Percentiles rank a stretch among this genome's conserved stretches.
Evolutionary conservation across 2,113 vertebrate genomes (phyloP).

Genomic region (Aptenodytes forsteri): DNA sequence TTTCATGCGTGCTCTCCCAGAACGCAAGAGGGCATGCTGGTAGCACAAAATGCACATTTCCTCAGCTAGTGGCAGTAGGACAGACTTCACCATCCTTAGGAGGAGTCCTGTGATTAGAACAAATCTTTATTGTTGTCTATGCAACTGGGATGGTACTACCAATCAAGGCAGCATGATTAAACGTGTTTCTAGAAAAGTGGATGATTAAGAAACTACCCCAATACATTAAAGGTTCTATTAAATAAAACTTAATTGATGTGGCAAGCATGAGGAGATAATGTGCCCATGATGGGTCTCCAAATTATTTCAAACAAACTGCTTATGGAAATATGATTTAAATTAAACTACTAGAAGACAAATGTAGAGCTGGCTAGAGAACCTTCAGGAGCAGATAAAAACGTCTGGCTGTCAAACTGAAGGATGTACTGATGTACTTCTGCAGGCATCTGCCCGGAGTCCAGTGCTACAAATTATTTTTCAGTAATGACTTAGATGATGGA

Average conservation of each 20-base stretch:
- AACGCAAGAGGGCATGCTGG: constrained; percentile 52
- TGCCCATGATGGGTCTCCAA: background rate
- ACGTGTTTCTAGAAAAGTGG: background rate
- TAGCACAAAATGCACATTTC: background rate
- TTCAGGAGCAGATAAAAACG: background rate
- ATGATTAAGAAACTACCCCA: background rate
- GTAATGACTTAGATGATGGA: background rate
- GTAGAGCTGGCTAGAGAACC: background rate
- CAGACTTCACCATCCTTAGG: background rate
- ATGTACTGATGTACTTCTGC: background rate
- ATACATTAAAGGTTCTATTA: background rate
- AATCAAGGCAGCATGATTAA: background rate
- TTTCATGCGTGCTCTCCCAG: background rate
- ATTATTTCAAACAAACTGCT: background rate
- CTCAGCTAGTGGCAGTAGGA: background rate
- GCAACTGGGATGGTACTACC: background rate
- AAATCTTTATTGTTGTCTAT: rapidly evolving
- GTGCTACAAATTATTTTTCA: background rate
- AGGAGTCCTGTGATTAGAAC: background rate
- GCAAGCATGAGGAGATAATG: background rate
- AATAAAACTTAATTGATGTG: background rate
- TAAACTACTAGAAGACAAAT: background rate
- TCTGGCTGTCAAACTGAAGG: background rate
- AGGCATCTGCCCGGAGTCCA: background rate
- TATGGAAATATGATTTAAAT: background rate